These are phyloP conservation scores for Characodon lateralis DNA, from an alignment of 2,797 vertebrate species.

Conservation along the genomic window DNA sequence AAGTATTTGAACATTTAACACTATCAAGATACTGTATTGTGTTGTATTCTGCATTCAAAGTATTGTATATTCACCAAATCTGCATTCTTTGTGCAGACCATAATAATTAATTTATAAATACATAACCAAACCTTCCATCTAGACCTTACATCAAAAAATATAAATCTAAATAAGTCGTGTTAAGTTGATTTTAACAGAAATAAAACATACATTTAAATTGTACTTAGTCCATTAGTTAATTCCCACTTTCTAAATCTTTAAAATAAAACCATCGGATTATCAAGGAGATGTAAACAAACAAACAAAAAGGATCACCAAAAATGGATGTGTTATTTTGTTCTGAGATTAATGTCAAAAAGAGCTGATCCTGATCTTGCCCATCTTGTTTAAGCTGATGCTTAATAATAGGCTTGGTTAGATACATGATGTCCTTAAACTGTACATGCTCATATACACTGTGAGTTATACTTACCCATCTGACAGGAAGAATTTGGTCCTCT, in stretches of 20 bases:
- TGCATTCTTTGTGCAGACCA: constrained; percentile 16
- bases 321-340: constrained; percentile 12
- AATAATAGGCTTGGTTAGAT: constrained; percentile 58
- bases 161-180: constrained; percentile 8
- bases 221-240: constrained; percentile 34
- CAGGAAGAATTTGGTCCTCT: constrained; percentile 68
- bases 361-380: constrained; percentile 20
- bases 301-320: constrained; percentile 2
- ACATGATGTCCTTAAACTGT: constrained; percentile 64
- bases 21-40: neutral
- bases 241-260: constrained; percentile 12
- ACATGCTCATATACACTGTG: constrained; percentile 72
- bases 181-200: constrained; percentile 26
- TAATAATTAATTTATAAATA: constrained; percentile 28
- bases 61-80: constrained; percentile 3
- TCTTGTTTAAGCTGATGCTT: constrained; percentile 41
- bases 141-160: constrained; percentile 27
- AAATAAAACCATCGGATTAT: constrained; percentile 7
- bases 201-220: constrained; percentile 8
- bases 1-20: constrained; percentile 10
- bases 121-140: constrained; percentile 23
- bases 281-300: constrained; percentile 33
- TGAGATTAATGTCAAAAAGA: constrained; percentile 20
- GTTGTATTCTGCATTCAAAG: neutral
- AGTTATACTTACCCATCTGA: constrained; percentile 63